Percentiles rank a stretch among this genome's conserved stretches.
phyloP scores from a whole-genome alignment of 1,140 invertebrate species.

The Ostrea denselamellosa region DNA sequence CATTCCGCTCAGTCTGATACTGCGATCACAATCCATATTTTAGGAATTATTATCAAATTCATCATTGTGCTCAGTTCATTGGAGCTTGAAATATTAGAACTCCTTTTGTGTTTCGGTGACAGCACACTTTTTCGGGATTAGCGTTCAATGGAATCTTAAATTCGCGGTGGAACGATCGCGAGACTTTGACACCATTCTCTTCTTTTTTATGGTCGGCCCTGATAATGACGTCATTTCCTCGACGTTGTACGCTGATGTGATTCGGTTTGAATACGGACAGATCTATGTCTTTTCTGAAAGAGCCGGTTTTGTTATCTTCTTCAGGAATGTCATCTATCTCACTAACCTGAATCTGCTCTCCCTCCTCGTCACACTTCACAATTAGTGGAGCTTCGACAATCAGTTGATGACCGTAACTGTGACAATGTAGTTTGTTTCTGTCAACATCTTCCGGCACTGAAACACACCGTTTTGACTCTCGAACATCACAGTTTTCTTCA shows the following conservation, averaged over 20 bases:
- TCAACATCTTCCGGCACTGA: slow-evolving; percentile 18
- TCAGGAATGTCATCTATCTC: not conserved
- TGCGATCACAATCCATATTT: too few species aligned
- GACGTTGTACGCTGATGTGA: not conserved
- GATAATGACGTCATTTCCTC: not conserved
- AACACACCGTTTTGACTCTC: not conserved
- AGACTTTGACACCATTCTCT: not conserved
- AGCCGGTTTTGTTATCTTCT: not conserved
- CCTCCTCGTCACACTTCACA: not conserved
- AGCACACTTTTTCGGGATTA: not conserved
- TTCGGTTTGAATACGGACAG: not conserved
- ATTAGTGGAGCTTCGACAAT: not conserved
- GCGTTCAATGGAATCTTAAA: not conserved
- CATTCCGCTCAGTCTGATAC: too few species aligned
- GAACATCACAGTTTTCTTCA: not conserved
- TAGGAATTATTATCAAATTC: too few species aligned
- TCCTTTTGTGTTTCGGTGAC: not conserved
- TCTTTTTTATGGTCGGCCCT: not conserved
- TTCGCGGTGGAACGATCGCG: not conserved
- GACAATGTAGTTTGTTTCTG: not conserved
- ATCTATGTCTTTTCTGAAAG: not conserved
- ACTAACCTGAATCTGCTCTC: not conserved
- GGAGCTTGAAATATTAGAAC: not conserved
- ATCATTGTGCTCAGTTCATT: not conserved
- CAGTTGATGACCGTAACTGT: too few species aligned